Base-by-base conservation (phyloP, 2,797 vertebrate genomes). In the Lates japonicus region DNA sequence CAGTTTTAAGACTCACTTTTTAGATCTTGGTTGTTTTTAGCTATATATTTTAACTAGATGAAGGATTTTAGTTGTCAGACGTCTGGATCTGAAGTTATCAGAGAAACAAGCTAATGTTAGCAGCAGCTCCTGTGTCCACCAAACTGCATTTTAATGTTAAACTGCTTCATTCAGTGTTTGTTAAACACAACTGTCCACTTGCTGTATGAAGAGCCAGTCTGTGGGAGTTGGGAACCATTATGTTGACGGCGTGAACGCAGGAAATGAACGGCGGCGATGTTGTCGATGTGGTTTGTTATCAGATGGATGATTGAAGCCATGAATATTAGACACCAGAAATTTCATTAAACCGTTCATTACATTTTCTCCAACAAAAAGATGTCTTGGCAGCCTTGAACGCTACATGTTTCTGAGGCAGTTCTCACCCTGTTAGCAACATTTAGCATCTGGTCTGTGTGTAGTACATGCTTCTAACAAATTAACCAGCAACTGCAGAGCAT, bases 181-280 rank as follows among this genome's bases (percentile, higher is more conserved):
- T 33, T 2, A 22, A 20, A 52, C 11, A 25, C 1, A 71, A 14
- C 3, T 7, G n/a, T 39, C 19, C 41, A 22, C 33, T 39, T 2
- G 10, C 7, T 16, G 13, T 17, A 3, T 35, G 16, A 20, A 48
- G 51, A 5, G 42, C 5, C 61, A 5, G 44, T 49, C 20, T n/a
- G 25, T 29, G n/a, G 49, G n/a, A 51, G 29, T 49, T 37, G 22
- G 31, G 60, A 60, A 20, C 25, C 65, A 39, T 80, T 35, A 33
- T 31, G 37, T 31, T 39, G 29, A 59, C 3, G 61, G 37, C 58
- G 68, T 39, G 35, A 54, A 59, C 35, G 62, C 65, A 66, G 85
- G 62, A 85, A 85, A 86, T 85, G 69, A 76, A 57, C 16, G 49
- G 83, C 59, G 64, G 65, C 73, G 44, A 57, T 14, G 44, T 0